phyloP scores from a whole-genome alignment of 2,797 vertebrate species.

The Danionella dracula region DNA sequence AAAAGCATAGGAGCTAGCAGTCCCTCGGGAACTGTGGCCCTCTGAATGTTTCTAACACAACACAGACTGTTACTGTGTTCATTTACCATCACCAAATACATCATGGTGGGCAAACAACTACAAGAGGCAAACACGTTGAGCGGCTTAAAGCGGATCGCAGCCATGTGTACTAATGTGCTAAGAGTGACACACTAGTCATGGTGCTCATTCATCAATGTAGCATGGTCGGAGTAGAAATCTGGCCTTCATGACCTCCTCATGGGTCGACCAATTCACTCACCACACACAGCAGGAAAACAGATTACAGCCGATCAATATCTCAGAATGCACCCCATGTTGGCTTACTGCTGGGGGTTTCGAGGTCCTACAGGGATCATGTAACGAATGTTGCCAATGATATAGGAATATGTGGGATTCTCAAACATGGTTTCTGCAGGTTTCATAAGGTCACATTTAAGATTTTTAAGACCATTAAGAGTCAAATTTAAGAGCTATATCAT shows the following conservation, averaged over 20 bases:
- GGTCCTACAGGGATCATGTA: constrained; percentile 1
- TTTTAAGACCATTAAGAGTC: no score
- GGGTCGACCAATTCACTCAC: constrained; percentile 33
- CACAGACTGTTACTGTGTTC: constrained; percentile 12
- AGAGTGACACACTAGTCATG: constrained; percentile 50
- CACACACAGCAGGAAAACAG: constrained; percentile 40
- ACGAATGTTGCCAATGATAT: constrained; percentile 5
- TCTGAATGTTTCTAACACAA: constrained; percentile 46
- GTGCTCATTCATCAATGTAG: constrained; percentile 61
- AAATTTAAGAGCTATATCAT: no score
- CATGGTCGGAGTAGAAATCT: constrained; percentile 40
- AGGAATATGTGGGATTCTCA: background rate
- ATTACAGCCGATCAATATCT: constrained; percentile 34
- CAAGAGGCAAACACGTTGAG: constrained; percentile 48
- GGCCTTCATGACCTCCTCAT: constrained; percentile 42
- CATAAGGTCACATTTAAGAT: no score
- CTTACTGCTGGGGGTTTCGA: constrained; percentile 23
- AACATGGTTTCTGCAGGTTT: no score
- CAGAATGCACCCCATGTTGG: constrained; percentile 7
- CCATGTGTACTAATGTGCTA: constrained; percentile 59
- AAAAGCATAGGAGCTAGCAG: constrained; percentile 50
- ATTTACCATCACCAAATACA: constrained; percentile 33
- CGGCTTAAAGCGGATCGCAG: constrained; percentile 56
- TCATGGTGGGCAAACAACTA: constrained; percentile 22
- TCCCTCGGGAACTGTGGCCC: constrained; percentile 48